phyloP scores from a whole-genome alignment of 2,113 vertebrate genomes.

The Bostrychus sinensis region DNA sequence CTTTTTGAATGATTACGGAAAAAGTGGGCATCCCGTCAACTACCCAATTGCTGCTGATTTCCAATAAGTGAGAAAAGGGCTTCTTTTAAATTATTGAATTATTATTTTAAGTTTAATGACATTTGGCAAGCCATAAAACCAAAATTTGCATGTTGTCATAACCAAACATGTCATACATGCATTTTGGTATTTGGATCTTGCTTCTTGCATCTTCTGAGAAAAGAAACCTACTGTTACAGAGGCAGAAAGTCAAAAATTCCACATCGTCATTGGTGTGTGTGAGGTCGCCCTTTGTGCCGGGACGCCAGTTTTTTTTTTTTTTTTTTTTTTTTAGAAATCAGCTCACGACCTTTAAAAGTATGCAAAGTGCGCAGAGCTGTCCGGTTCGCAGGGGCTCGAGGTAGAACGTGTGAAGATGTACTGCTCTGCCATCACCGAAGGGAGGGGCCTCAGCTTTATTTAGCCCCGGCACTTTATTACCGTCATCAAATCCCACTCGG shows the following conservation, averaged over 20 bases:
- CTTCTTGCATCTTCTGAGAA: neutral
- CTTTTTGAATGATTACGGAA: too few relatives aligned
- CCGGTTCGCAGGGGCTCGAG: conserved; percentile 54
- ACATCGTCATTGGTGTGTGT: neutral
- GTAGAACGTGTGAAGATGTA: conserved; percentile 55
- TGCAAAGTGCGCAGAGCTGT: conserved; percentile 59
- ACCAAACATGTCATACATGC: too few relatives aligned
- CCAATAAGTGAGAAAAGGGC: too few relatives aligned
- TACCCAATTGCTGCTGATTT: too few relatives aligned
- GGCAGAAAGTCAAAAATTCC: neutral
- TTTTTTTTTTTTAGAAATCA: neutral
- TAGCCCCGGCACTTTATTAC: conserved; percentile 79
- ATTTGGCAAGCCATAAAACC: neutral
- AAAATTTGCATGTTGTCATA: neutral
- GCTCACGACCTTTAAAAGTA: conserved; percentile 45
- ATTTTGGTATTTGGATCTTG: too few relatives aligned
- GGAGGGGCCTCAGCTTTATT: conserved; percentile 63
- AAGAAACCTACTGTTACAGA: neutral
- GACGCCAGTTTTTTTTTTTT: neutral
- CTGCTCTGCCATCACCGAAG: conserved; percentile 41
- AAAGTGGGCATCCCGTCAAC: too few relatives aligned
- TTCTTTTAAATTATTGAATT: too few relatives aligned
- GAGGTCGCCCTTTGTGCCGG: neutral
- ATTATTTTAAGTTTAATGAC: too few relatives aligned
- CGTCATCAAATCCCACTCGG: conserved; percentile 75